These are phyloP conservation scores for Glaucidium brasilianum DNA, from an alignment of 2,113 vertebrate species.

Conservation along the genomic window DNA sequence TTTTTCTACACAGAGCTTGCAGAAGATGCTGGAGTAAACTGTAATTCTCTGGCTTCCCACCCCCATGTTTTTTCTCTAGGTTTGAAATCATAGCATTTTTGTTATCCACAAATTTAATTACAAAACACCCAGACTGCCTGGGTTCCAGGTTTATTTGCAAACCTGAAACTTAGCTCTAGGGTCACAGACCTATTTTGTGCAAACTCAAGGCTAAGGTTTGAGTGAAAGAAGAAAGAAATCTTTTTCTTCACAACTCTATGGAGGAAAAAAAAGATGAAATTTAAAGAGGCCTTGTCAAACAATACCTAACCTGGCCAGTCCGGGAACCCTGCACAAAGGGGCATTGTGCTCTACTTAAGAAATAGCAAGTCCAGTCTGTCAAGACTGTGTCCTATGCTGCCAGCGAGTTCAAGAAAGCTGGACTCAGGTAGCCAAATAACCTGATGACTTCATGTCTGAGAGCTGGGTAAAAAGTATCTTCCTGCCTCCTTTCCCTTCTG, in stretches of 20 bases:
- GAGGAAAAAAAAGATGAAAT: background rate
- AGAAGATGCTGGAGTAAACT: background rate
- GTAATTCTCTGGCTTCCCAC: background rate
- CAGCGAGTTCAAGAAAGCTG: background rate
- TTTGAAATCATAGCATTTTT: background rate
- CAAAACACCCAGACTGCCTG: background rate
- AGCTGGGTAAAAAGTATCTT: background rate
- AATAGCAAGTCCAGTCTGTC: background rate
- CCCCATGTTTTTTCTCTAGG: background rate
- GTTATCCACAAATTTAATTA: background rate
- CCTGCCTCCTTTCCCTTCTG: background rate
- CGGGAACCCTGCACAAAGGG: background rate
- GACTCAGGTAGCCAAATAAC: slow-evolving; percentile 12
- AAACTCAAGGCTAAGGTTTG: background rate
- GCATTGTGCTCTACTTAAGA: slow-evolving; percentile 22
- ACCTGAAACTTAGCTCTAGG: background rate
- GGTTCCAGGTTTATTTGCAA: slow-evolving; percentile 18
- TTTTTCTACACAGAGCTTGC: background rate
- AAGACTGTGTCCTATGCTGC: background rate
- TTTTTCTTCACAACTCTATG: slow-evolving; percentile 7
- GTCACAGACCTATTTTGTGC: background rate
- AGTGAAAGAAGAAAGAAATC: slow-evolving; percentile 50
- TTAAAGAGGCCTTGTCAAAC: slow-evolving; percentile 54
- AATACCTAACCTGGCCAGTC: background rate
- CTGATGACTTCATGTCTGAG: slow-evolving; percentile 40